Conservation (phyloP, 1,140 invertebrate genomes). For the Papilio aristodemus region DNA sequence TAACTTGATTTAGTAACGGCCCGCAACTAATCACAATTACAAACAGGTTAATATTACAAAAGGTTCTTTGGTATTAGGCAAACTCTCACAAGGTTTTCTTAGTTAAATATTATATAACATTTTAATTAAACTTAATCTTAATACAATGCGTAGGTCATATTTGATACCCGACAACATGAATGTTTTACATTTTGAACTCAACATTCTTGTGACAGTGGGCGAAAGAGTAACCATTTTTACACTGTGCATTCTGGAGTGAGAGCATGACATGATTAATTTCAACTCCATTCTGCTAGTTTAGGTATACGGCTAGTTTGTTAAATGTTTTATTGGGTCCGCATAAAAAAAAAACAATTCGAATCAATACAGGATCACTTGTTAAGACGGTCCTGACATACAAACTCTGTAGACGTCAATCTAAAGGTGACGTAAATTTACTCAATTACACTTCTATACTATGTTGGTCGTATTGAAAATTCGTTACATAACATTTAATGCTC, state of each 20-base stretch:
- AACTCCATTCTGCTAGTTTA: no score
- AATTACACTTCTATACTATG: neutral
- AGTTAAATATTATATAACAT: slow-evolving; percentile 25
- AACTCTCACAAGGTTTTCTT: slow-evolving; percentile 15
- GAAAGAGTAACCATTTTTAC: no score
- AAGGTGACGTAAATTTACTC: neutral
- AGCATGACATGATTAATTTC: no score
- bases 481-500: slow-evolving; percentile 1
- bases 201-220: no score
- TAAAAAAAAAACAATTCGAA: no score
- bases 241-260: no score
- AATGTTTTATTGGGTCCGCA: no score
- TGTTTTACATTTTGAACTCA: neutral
- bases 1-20: slow-evolving; percentile 19
- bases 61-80: slow-evolving; percentile 15
- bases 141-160: neutral
- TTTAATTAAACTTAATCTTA: slow-evolving; percentile 5
- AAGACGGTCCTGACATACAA: no score
- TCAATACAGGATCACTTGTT: no score
- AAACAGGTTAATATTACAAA: slow-evolving; percentile 24
- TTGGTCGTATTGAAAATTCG: neutral
- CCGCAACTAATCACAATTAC: slow-evolving; percentile 14
- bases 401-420: no score
- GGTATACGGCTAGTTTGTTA: no score
- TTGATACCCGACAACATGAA: neutral